Evolutionary conservation across 2,888 invertebrate genomes (phyloP).

Genomic region (Caenorhabditis sulstoni): DNA sequence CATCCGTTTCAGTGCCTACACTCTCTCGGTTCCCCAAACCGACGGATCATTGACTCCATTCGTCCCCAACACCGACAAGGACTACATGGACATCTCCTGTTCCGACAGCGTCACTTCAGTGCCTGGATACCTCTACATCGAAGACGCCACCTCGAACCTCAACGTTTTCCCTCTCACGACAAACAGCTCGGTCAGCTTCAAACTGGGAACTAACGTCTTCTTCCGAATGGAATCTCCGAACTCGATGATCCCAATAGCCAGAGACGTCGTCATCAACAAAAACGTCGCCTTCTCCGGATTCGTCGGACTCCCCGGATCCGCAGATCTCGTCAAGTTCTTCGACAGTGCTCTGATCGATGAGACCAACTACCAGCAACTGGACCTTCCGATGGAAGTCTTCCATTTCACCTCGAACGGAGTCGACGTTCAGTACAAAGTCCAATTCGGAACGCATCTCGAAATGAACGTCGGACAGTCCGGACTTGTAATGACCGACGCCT

Average conservation of each 20-base stretch:
- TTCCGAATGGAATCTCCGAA: conserved; percentile 20
- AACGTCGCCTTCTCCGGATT: conserved; percentile 26
- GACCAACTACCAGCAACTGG: conserved; percentile 35
- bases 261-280: conserved; percentile 25
- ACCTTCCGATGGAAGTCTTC: conserved; percentile 32
- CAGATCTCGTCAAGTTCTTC: conserved; percentile 17
- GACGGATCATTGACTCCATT: conserved; percentile 37
- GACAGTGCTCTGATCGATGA: conserved; percentile 24
- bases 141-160: conserved; percentile 14
- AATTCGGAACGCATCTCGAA: conserved; percentile 1
- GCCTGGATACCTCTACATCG: conserved; percentile 32
- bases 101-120: conserved; percentile 1
- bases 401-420: conserved; percentile 31
- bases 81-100: conserved; percentile 11
- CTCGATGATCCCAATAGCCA: conserved; percentile 28
- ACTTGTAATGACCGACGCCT: conserved; percentile 32
- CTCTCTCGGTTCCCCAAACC: conserved; percentile 18
- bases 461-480: conserved; percentile 32
- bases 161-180: conserved; percentile 35
- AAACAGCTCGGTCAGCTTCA: conserved; percentile 32
- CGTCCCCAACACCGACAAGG: conserved; percentile 20
- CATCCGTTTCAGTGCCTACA: conserved; percentile 27
- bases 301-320: conserved; percentile 9
- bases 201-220: conserved; percentile 35
- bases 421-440: conserved; percentile 26